Evolutionary conservation across 2,888 invertebrate species (phyloP).

Genomic region (Trichopria drosophilae): DNA sequence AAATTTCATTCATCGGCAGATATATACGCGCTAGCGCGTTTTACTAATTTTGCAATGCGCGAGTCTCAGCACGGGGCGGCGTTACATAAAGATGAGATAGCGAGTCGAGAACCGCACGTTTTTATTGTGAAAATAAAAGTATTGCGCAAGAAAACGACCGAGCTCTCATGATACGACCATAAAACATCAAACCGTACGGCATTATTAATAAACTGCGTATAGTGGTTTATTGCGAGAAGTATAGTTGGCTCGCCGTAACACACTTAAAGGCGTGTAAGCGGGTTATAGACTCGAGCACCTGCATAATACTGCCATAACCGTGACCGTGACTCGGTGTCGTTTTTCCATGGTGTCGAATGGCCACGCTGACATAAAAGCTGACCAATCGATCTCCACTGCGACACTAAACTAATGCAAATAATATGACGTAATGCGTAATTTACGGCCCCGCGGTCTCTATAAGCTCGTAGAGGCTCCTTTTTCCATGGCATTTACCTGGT

Average conservation of each 20-base stretch:
- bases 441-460: too few species aligned
- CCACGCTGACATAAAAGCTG: conserved; percentile 30
- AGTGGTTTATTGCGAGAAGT: conserved; percentile 48
- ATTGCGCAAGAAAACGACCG: conserved; percentile 52
- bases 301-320: conserved; percentile 34
- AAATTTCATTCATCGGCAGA: too few species aligned
- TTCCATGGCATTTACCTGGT: too few species aligned
- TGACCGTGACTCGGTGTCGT: conserved; percentile 38
- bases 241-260: conserved; percentile 28
- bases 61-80: conserved; percentile 13
- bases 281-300: conserved; percentile 28
- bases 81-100: conserved; percentile 20
- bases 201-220: conserved; percentile 54
- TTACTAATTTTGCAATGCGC: too few species aligned
- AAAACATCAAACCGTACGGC: conserved; percentile 49
- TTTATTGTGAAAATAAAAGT: conserved; percentile 52
- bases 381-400: conserved; percentile 25
- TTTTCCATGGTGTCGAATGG: conserved; percentile 33
- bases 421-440: too few species aligned
- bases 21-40: too few species aligned
- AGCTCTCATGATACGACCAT: conserved; percentile 47
- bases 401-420: conserved; percentile 26
- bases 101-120: conserved; percentile 38
- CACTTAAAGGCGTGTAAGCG: conserved; percentile 4
- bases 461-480: too few species aligned